Percentiles rank a stretch among this genome's conserved stretches.
Conservation (phyloP, 2,888 invertebrate species). For the Acanthopleura granulata region DNA sequence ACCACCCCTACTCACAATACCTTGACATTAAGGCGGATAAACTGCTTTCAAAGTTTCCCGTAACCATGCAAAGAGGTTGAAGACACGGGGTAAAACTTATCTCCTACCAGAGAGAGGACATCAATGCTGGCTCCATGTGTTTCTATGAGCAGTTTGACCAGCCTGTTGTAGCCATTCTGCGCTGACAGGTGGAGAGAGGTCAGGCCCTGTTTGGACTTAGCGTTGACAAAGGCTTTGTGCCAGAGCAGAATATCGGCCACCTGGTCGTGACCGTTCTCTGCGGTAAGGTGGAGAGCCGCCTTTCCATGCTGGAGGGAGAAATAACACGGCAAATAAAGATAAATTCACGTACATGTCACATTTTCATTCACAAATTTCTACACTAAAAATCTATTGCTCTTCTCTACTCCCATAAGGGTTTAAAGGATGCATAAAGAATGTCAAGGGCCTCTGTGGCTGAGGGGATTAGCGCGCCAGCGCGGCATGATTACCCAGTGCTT, state of each 20-base stretch:
- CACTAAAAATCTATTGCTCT: too few relatives aligned
- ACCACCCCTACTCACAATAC: too few relatives aligned
- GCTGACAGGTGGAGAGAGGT: conserved; percentile 98
- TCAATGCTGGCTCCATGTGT: conserved; percentile 97
- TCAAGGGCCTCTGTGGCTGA: too few relatives aligned
- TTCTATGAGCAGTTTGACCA: conserved; percentile 91
- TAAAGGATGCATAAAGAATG: too few relatives aligned
- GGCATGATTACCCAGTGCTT: too few relatives aligned
- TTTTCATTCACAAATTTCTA: too few relatives aligned
- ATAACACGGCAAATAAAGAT: neutral
- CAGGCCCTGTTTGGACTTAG: conserved; percentile 95
- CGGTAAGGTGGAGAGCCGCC: conserved; percentile 93
- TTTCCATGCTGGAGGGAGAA: conserved; percentile 72
- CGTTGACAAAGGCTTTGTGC: conserved; percentile 98
- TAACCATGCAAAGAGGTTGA: too few relatives aligned
- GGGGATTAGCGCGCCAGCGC: too few relatives aligned
- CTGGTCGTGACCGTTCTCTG: conserved; percentile 85
- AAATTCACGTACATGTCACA: neutral
- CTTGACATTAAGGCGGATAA: too few relatives aligned
- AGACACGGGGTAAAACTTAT: too few relatives aligned
- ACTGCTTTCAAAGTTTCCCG: too few relatives aligned
- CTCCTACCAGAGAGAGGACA: conserved; percentile 84
- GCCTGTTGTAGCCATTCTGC: conserved; percentile 93
- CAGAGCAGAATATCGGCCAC: conserved; percentile 81
- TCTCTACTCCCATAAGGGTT: too few relatives aligned